Evolutionary conservation across 2,888 invertebrate species (phyloP).

Genomic region (Torymus aiolomorphi): DNA sequence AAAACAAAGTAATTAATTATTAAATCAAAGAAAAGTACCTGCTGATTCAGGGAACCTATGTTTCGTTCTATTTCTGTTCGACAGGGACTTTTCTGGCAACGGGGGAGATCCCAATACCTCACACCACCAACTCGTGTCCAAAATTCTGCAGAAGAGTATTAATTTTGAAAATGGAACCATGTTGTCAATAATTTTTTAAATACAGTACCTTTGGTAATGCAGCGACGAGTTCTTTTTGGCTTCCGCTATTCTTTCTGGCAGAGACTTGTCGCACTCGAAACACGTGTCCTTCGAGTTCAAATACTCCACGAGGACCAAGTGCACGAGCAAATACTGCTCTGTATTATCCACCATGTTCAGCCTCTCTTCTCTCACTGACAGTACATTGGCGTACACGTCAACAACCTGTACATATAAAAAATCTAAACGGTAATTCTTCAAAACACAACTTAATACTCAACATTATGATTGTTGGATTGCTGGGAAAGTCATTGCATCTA

Average conservation of each 20-base stretch:
- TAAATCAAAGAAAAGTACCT: constrained; percentile 22
- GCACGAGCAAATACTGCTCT: constrained; percentile 76
- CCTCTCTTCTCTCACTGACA: constrained; percentile 63
- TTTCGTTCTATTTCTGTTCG: constrained; percentile 67
- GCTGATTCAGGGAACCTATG: constrained; percentile 73
- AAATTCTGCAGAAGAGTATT: constrained; percentile 61
- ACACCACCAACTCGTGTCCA: constrained; percentile 74
- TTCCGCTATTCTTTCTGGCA: constrained; percentile 64
- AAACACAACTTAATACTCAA: too few relatives aligned
- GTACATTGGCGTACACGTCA: constrained; percentile 63
- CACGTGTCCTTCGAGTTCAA: constrained; percentile 71
- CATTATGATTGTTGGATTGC: too few relatives aligned
- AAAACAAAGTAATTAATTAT: background rate
- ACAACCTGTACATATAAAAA: constrained; percentile 58
- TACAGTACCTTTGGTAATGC: constrained; percentile 68
- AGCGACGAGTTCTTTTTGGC: constrained; percentile 65
- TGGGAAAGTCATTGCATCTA: too few relatives aligned
- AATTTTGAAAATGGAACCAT: background rate
- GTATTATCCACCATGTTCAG: constrained; percentile 70
- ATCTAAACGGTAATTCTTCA: too few relatives aligned
- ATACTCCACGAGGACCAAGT: constrained; percentile 75
- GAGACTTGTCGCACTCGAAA: constrained; percentile 70
- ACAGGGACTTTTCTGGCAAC: constrained; percentile 52
- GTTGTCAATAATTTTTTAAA: background rate
- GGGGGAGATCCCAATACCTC: constrained; percentile 69